A percentile compares a stretch with the other conserved stretches of the same genome.
These are phyloP conservation scores for Threskiornis aethiopicus DNA, from an alignment of 2,797 vertebrate genomes.

Conservation along the genomic window DNA sequence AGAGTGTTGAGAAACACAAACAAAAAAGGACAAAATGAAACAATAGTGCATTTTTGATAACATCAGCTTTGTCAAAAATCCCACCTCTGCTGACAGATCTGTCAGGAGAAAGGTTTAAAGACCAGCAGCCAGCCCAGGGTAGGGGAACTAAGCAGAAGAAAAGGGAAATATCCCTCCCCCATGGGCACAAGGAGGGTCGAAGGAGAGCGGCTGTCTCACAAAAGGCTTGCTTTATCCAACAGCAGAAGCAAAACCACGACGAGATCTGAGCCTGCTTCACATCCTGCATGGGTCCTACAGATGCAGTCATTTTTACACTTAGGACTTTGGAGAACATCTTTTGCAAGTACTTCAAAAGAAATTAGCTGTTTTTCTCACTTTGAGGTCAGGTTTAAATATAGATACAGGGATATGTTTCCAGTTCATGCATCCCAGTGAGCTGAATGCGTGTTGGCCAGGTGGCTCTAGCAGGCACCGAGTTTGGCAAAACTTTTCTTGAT, in stretches of 20 bases:
- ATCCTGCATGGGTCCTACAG: fast-evolving
- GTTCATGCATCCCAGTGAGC: background rate
- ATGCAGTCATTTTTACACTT: background rate
- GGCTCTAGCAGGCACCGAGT: background rate
- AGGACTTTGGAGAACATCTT: background rate
- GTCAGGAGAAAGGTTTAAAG: background rate
- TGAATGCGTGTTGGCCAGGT: background rate
- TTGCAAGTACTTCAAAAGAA: background rate
- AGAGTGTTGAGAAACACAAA: background rate
- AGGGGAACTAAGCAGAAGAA: background rate
- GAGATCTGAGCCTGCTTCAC: background rate
- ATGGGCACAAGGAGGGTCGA: fast-evolving
- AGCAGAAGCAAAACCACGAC: background rate
- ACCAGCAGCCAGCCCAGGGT: background rate
- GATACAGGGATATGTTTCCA: background rate
- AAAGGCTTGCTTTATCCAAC: background rate
- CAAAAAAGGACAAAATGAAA: background rate
- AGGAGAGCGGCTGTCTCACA: background rate
- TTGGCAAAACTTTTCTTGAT: background rate
- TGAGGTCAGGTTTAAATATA: background rate
- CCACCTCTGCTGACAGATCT: background rate
- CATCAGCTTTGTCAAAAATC: background rate
- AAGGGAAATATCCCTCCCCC: background rate
- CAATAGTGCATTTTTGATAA: background rate
- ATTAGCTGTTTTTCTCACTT: background rate